Conservation (phyloP, 2,888 invertebrate species). For the Pimpla rufipes region DNA sequence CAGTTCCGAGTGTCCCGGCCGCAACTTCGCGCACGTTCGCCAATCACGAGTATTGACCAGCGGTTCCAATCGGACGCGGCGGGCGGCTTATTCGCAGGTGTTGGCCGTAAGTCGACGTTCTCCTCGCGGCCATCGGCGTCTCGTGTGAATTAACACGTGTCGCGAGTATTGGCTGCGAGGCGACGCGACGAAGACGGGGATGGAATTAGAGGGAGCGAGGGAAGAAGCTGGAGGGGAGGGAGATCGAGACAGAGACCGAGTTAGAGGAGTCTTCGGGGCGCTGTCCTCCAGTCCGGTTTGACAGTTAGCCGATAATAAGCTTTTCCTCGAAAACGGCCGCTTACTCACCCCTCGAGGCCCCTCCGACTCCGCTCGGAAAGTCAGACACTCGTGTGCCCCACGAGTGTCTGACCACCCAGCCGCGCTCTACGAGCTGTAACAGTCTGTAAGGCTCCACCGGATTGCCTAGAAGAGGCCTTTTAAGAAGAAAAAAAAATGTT, state of each 20-base stretch:
- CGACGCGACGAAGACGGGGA: constrained; percentile 1
- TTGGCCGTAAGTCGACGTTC: constrained; percentile 32
- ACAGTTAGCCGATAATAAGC: constrained; percentile 74
- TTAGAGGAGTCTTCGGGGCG: constrained; percentile 39
- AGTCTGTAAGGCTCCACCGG: constrained; percentile 23
- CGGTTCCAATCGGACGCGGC: background rate
- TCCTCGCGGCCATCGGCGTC: constrained; percentile 25
- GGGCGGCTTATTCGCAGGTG: constrained; percentile 23
- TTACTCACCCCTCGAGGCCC: constrained; percentile 64
- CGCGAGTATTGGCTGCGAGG: constrained; percentile 23
- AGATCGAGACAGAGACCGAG: constrained; percentile 21
- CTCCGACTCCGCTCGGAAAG: background rate
- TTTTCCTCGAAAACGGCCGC: constrained; percentile 68
- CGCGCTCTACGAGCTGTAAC: background rate
- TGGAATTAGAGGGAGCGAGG: constrained; percentile 11
- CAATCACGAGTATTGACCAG: constrained; percentile 7
- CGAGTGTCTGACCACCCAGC: constrained; percentile 8
- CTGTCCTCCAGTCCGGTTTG: constrained; percentile 59
- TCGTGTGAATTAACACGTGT: constrained; percentile 32
- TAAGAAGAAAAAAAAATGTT: constrained; percentile 49
- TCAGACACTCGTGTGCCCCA: constrained; percentile 27
- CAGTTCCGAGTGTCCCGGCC: background rate
- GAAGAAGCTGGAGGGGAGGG: background rate
- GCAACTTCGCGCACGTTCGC: constrained; percentile 5
- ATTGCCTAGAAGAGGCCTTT: constrained; percentile 63